Base-by-base conservation (phyloP, 2,113 vertebrate species). In the Ploceus nigricollis region DNA sequence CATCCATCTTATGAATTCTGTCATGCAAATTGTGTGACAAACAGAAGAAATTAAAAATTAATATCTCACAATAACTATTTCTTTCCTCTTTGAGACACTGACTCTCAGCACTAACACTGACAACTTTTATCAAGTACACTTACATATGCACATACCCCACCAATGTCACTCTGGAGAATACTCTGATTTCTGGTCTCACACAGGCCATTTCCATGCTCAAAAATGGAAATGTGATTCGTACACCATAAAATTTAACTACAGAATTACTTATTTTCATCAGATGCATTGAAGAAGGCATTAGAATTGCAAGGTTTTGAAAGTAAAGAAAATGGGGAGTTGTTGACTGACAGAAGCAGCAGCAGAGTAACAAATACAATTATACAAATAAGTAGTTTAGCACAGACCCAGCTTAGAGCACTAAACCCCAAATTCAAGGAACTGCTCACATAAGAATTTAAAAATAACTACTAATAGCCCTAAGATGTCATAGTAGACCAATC, bases 1-100 rank as follows among this genome's bases (percentile, higher is more conserved):
- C 7, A 47, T 7, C 28, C 14, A 48, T 19, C 17, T 73, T n/a
- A 44, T 0, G 20, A 90, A 50, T n/a, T 56, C 24, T 18, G 35
- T 23, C 45, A 54, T 0, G 0, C 9, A 80, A 37, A 28, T 20
- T 65, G 31, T 2, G 13, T 25, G n/a, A 72, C 40, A 89, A 77
- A 60, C 3, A 53, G 18, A 89, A 89, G 51, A 85, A 75, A 78
- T 57, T 48, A 61, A 83, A 53, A 57, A 71, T 50, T 48, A 70
- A 77, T 50, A 50, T 30, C 54, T 69, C 63, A 45, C 14, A 53
- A 20, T 16, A 51, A 27, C 40, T 70, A 24, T 23, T 60, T 60
- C 56, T 77, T 78, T 86, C 37, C 45, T 60, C 48, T 69, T 70
- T 33, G 23, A 16, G 64, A 89, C 22, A 25, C 11, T 31, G 60